phyloP scores from a whole-genome alignment of 2,888 invertebrate species.

The Scrobipalpa atriplicella region DNA sequence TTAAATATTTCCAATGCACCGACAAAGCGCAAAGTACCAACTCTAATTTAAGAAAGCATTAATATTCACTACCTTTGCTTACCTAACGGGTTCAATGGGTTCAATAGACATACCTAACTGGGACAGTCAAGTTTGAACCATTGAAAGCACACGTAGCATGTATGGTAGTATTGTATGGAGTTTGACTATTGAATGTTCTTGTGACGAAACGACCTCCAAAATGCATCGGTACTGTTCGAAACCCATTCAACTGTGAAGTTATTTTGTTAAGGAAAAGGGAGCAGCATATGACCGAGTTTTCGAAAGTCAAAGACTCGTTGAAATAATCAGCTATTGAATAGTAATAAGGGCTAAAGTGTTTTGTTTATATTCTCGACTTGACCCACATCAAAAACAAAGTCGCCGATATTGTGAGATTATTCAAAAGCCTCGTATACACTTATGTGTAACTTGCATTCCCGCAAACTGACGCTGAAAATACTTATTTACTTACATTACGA shows the following conservation, averaged over 20 bases:
- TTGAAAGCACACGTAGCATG: slow-evolving; percentile 57
- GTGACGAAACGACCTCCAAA: slow-evolving; percentile 49
- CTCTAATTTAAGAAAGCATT: slow-evolving; percentile 4
- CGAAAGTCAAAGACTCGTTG: not conserved
- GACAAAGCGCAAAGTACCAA: not conserved
- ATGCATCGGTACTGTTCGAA: slow-evolving; percentile 17
- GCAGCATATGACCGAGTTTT: slow-evolving; percentile 1
- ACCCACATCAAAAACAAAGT: too few species aligned
- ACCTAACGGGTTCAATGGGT: slow-evolving; percentile 36
- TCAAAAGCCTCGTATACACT: too few species aligned
- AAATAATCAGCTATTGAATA: not conserved
- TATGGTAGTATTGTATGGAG: slow-evolving; percentile 39
- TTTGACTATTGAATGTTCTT: slow-evolving; percentile 52
- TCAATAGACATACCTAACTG: slow-evolving; percentile 49
- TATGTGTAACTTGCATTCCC: too few species aligned
- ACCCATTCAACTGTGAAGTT: not conserved
- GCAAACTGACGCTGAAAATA: too few species aligned
- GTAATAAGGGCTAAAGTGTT: too few species aligned
- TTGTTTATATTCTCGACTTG: too few species aligned
- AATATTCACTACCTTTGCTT: slow-evolving; percentile 11
- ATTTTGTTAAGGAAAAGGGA: slow-evolving; percentile 2
- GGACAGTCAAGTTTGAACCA: slow-evolving; percentile 52
- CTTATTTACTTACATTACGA: too few species aligned
- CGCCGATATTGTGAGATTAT: too few species aligned
- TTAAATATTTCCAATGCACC: not conserved